Evolutionary conservation across 2,113 vertebrate species (phyloP), one percentile per base, ranked within the genome.

Genomic region (Esox niger): DNA sequence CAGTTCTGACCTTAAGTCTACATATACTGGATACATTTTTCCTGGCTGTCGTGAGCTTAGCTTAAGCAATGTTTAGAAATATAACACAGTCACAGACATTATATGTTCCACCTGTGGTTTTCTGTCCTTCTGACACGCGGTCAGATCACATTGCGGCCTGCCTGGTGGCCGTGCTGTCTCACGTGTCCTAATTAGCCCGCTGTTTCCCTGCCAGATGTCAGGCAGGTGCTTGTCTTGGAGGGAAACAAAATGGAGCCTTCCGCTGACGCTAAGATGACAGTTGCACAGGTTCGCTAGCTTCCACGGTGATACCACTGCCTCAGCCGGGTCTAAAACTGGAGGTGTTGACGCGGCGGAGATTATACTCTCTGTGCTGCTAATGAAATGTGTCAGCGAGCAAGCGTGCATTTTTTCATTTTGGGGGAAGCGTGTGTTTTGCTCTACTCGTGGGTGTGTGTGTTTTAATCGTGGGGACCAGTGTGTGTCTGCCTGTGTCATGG

Each of bases 231-330:
- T 59, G 57, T 59, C 57, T 59, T 27, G 17, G 6, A 21, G 2
- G 31, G 57, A 30, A 29, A 29, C 57, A 59, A n/a, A 59, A 59
- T 59, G 57, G 57, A 59, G 26, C 6, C 57, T 7, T 59, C 57
- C 2, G 8, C 31, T 30, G 21, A 17, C 29, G n/a, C 15, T 17
- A 20, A 10, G 29, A 7, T 17, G 29, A 31, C 57, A 59, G 29
- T 15, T 29, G 15, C 57, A 59, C 13, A 59, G 57, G 25, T 10
- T n/a, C 20, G 29, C 57, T 29, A 59, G 57, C 29, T 9, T 29
- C 27, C 13, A 7, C 15, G 26, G 57, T 59, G 57, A 59, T 31
- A 21, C 57, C 21, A n/a, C 47, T 7, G 47, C 20, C 29, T 59
- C 29, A 59, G 8, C 26, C 6, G 20, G 1, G 7, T 30, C 57